Evolutionary conservation across 2,797 vertebrate species (phyloP), one percentile per base, ranked within the genome.

Genomic region (Acanthiza pusilla): DNA sequence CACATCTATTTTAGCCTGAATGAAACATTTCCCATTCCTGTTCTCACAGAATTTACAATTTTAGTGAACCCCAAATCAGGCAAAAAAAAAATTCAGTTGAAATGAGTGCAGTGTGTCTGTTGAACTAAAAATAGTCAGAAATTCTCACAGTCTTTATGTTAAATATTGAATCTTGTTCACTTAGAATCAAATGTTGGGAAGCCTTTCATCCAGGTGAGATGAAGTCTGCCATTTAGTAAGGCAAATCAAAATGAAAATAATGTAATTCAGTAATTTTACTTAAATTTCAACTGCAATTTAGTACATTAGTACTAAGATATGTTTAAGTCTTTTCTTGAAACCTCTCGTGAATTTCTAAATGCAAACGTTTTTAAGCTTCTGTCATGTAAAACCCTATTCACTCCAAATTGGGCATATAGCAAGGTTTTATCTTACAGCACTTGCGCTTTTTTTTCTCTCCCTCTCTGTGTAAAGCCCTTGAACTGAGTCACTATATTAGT

Each of bases 231-330:
- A 53, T 48, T 88, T 86, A 77, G 13, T 45, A 85, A 84, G 19
- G 26, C 11, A 88, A 92, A 75, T 13, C 13, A 75, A 86, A 84
- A 66, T 48, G 3, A 71, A 77, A 87, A 77, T 18, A 67, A 57
- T 1, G 9, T 40, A 72, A 81, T 88, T 88, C 43, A 29, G 29
- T 75, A 36, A 76, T 65, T 88, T 83, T 53, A 42, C 21, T 54
- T 83, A 77, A 63, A 67, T 71, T 92, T 61, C 21, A 74, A 18
- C 15, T 71, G 32, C 30, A 78, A 43, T 85, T 94, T 85, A 78
- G 10, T 70, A 60, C 36, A 55, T 50, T 73, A 84, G 61, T 70
- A 22, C 16, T 66, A 58, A 82, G 92, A 65, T 45, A 34, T 25
- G 2, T 34, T 54, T 82, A 65, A 61, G 7, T 36, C 13, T 81